Evolutionary conservation across 2,888 invertebrate genomes (phyloP).

Genomic region (Escarpia spicata): DNA sequence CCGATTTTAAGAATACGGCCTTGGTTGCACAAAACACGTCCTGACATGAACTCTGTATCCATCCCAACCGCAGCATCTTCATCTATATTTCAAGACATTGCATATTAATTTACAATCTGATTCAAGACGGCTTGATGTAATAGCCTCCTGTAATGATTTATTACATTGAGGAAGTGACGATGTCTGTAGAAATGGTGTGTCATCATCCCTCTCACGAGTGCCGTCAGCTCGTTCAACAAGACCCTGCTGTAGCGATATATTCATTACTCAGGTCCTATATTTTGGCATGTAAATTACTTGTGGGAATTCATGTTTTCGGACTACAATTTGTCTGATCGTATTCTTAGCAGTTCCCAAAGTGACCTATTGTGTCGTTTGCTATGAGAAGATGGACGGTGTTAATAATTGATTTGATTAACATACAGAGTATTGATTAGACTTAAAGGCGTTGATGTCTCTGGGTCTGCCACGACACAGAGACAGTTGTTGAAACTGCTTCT

Average conservation of each 20-base stretch:
- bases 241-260: not conserved
- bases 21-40: too few relatives aligned
- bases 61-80: not conserved
- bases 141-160: not conserved
- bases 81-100: not conserved
- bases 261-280: not conserved
- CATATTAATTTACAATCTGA: conserved; percentile 12
- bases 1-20: too few relatives aligned
- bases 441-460: not conserved
- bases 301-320: not conserved
- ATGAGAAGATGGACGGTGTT: not conserved
- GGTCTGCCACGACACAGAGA: not conserved
- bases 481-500: not conserved
- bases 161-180: not conserved
- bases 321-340: not conserved
- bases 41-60: too few relatives aligned
- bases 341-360: not conserved
- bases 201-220: not conserved
- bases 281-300: not conserved
- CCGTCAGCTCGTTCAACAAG: not conserved
- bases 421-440: not conserved
- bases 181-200: not conserved
- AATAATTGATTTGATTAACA: not conserved
- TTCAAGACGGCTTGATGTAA: not conserved
- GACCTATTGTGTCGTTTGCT: not conserved